Conservation (phyloP, 2,888 invertebrate species). For the Tyria jacobaeae region DNA sequence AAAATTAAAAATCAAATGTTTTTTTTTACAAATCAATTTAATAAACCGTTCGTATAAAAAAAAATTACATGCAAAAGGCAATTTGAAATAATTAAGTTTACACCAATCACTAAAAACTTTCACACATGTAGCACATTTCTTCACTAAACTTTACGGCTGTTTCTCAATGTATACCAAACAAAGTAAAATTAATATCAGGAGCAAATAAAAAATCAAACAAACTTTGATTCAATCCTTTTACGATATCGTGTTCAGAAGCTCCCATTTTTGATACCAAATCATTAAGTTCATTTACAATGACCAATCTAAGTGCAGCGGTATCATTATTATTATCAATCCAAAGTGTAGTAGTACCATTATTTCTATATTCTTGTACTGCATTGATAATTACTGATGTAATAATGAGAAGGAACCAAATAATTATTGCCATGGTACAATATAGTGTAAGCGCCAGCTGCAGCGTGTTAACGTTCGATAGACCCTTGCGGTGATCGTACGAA, state of each 20-base stretch:
- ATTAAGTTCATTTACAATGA: constrained; percentile 4
- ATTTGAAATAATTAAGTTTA: too few species aligned
- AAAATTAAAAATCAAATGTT: too few species aligned
- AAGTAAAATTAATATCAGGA: constrained; percentile 1
- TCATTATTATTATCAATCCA: not conserved
- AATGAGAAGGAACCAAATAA: constrained; percentile 5
- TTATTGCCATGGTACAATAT: constrained; percentile 22
- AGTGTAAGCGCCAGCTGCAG: constrained; percentile 65
- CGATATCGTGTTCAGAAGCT: constrained; percentile 7
- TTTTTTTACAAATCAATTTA: not conserved
- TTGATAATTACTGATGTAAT: not conserved
- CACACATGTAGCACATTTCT: not conserved
- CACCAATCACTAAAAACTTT: not conserved
- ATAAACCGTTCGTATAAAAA: not conserved
- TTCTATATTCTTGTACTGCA: not conserved
- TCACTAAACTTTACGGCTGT: not conserved
- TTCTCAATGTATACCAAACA: not conserved
- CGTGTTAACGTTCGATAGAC: constrained; percentile 74
- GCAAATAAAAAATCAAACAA: constrained; percentile 11
- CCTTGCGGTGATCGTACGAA: constrained; percentile 68
- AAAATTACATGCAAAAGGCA: not conserved
- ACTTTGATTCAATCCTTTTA: constrained; percentile 13
- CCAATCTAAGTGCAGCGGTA: not conserved
- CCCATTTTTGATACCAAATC: constrained; percentile 11
- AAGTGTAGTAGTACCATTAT: not conserved